Evolutionary conservation across 1,140 invertebrate species (phyloP), one percentile per base, ranked within the genome.

Genomic region (Brachionus manjavacas): DNA sequence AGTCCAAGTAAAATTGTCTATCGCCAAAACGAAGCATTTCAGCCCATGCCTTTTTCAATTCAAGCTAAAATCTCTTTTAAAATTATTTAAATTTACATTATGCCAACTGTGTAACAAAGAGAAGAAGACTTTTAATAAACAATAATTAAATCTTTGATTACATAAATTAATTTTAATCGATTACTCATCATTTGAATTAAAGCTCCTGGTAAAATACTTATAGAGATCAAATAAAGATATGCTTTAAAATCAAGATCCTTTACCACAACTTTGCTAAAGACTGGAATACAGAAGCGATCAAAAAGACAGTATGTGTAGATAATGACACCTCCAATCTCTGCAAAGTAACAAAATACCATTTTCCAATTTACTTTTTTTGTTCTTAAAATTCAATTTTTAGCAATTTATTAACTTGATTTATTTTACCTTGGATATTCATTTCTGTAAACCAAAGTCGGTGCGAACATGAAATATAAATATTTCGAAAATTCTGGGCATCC

Each of bases 1-100:
- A 98, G 86, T 97, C 95, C 87, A 89, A 90, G 84, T 90, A 90
- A 86, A 90, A 90, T 74, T 89, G 86, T 49, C 94, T 91, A 88
- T 97, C 95, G 4, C 92, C 94, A 89, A 97, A 97, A 68, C 91
- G 91, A 12, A 96, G 86, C 88, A 96, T 91, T 89, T 97, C 95
- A 3, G 94, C 94, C 87, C 93, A 94, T 11, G 94, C 93, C 78
- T 80, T 55, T 46, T 12, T 52, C 7, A 55, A 12, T 85, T 25
- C 14, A 49, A 23, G n/a, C 23, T 16, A n/a, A 46, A 85, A 20
- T 52, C 31, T n/a, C n/a, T 1, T 66, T 39, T 11, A 16, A 70
- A 43, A 68, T 85, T 87, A 85, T 88, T 89, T 86, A 95, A 95
- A 16, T 49, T 92, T 86, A 68, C 55, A 90, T 97, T 97, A 86